phyloP scores from a whole-genome alignment of 2,888 invertebrate genomes.

The Drosophila antonietae region DNA sequence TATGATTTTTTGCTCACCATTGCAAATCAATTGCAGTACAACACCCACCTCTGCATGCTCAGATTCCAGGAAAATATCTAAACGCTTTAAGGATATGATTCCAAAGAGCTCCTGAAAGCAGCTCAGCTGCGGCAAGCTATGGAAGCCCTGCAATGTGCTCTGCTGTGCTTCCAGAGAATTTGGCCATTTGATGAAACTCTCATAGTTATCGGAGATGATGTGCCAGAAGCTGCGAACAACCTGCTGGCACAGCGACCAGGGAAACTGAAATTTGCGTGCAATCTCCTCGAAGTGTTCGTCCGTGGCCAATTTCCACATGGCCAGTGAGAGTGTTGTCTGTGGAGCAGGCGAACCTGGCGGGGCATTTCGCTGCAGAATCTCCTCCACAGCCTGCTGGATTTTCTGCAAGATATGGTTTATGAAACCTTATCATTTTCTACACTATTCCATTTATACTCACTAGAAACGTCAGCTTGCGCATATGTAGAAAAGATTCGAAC shows the following conservation, averaged over 20 bases:
- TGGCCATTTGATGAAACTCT: slow-evolving; percentile 83
- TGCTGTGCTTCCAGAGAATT: slow-evolving; percentile 74
- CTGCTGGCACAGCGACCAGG: slow-evolving; percentile 76
- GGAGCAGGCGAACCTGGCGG: slow-evolving; percentile 56
- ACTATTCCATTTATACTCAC: slow-evolving; percentile 46
- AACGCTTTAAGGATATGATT: slow-evolving; percentile 76
- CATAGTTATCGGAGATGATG: slow-evolving; percentile 81
- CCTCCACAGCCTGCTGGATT: slow-evolving; percentile 58
- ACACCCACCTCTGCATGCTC: slow-evolving; percentile 82
- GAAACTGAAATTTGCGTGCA: slow-evolving; percentile 80
- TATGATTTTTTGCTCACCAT: slow-evolving; percentile 80
- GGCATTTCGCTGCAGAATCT: slow-evolving; percentile 37
- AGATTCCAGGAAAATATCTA: slow-evolving; percentile 82
- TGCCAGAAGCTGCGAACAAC: slow-evolving; percentile 82
- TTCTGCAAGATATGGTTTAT: slow-evolving; percentile 31
- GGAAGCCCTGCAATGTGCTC: slow-evolving; percentile 68
- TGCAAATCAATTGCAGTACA: slow-evolving; percentile 82
- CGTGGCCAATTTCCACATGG: slow-evolving; percentile 83
- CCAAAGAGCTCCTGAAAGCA: slow-evolving; percentile 79
- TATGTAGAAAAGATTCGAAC: slow-evolving; percentile 80
- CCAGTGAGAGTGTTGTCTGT: slow-evolving; percentile 80
- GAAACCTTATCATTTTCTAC: too few species aligned
- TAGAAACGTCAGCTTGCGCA: slow-evolving; percentile 80
- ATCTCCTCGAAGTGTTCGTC: slow-evolving; percentile 84
- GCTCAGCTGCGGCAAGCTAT: slow-evolving; percentile 52